phyloP scores from a whole-genome alignment of 2,797 vertebrate species.

The Hybognathus amarus region DNA sequence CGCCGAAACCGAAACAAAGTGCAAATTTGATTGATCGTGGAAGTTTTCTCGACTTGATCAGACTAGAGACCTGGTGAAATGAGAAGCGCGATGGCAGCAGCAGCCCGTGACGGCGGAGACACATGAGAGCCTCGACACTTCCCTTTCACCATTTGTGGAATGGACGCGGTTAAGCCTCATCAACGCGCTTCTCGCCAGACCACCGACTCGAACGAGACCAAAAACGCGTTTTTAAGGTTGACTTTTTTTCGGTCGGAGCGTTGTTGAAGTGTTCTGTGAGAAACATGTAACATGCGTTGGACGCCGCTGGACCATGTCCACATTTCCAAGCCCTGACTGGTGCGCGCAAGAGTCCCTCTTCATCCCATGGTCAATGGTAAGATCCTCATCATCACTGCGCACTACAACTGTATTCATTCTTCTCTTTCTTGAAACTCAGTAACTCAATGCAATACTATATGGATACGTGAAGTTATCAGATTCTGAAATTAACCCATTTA shows the following conservation, averaged over 20 bases:
- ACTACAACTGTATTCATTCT: neutral
- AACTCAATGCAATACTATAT: neutral
- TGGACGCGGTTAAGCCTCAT: constrained; percentile 52
- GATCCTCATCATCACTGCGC: constrained; percentile 36
- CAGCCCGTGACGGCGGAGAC: constrained; percentile 70
- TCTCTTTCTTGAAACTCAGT: neutral
- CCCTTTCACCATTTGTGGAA: constrained; percentile 64
- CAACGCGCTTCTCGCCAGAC: constrained; percentile 54
- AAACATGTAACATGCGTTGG: constrained; percentile 43
- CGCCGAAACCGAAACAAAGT: constrained; percentile 71
- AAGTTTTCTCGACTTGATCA: constrained; percentile 70
- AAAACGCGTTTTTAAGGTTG: neutral
- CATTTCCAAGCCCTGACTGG: constrained; percentile 51
- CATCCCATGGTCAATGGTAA: constrained; percentile 80
- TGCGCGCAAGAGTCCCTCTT: constrained; percentile 62
- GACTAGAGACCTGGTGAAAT: constrained; percentile 71
- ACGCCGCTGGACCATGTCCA: constrained; percentile 49
- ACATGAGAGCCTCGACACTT: constrained; percentile 64
- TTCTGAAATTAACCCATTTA: neutral
- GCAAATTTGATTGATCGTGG: constrained; percentile 70
- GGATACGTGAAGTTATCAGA: too few species aligned
- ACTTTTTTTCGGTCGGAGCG: neutral
- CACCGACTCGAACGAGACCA: constrained; percentile 38
- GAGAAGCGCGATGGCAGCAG: constrained; percentile 63
- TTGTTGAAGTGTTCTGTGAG: constrained; percentile 14